Evolutionary conservation across 1,140 invertebrate species (phyloP), one percentile per base, ranked within the genome.

Genomic region (Cardiocondyla obscurior): DNA sequence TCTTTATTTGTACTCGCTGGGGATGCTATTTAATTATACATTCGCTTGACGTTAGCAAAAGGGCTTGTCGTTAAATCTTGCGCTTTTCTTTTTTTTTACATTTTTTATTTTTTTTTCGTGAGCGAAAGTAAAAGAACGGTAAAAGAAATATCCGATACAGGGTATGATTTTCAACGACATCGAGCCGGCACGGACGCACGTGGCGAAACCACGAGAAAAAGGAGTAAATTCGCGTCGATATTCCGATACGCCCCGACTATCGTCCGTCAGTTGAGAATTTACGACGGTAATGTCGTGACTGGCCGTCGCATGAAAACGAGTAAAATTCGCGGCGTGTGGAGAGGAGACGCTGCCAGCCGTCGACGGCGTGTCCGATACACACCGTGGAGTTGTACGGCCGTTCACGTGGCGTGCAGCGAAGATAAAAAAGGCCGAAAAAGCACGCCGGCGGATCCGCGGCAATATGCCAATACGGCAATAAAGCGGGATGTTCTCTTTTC

Each of bases 391-490:
- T 36, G 65, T 53, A 82, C 44, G 62, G 49, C 22, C n/a, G 60
- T 73, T 58, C 65, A 58, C 64, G 81, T 67, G 67, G 72, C 57
- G 77, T 72, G 77, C 77, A 51, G 51, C 67, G 10, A 81, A 81
- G 74, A 46, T 79, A 70, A 86, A 64, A 81, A 60, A 53, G 22
- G 28, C 55, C n/a, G 65, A 87, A 77, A 85, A 72, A 84, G 39
- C 76, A 57, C 39, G 82, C 53, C 55, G 86, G 70, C 76, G 49
- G 81, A 85, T 82, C 73, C 81, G 81, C 85, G 82, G 74, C 88
- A 82, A 89, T 88, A 88, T 86, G 73, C 88, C 88, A 85, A 88
- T 89, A 89, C 70, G 82, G 82, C 88, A 86, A 86, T 88, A 89
- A 89, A 89, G 60, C 67, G 30, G 16, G 1, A 10, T 36, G 10